Evolutionary conservation across 2,888 invertebrate species (phyloP).

Genomic region (Caenorhabditis auriculariae): DNA sequence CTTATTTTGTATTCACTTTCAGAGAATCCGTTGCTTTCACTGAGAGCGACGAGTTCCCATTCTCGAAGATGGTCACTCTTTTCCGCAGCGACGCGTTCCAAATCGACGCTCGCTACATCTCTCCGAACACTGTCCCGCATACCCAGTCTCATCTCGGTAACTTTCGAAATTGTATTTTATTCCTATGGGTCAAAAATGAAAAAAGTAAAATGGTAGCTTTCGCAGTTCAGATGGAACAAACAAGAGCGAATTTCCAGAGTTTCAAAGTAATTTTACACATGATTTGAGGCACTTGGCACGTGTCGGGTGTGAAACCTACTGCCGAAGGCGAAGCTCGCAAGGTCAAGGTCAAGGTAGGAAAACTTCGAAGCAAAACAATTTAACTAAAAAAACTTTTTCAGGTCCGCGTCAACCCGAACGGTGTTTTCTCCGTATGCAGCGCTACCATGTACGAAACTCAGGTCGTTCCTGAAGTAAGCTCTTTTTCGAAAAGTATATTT

Average conservation of each 20-base stretch:
- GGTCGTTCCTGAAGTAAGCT: conserved; percentile 48
- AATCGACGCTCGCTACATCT: conserved; percentile 81
- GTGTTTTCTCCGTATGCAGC: conserved; percentile 83
- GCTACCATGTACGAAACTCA: conserved; percentile 73
- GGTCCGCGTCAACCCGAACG: conserved; percentile 85
- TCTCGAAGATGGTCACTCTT: conserved; percentile 90
- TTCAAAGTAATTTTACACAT: not conserved
- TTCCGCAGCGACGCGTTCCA: conserved; percentile 85
- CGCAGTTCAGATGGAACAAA: not conserved
- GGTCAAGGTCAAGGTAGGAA: conserved; percentile 78
- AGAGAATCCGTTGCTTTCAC: conserved; percentile 90
- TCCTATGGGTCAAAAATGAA: too few species aligned
- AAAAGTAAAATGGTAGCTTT: not conserved
- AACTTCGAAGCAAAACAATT: not conserved
- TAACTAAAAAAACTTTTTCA: not conserved
- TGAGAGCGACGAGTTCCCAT: conserved; percentile 83
- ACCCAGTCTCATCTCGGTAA: conserved; percentile 69
- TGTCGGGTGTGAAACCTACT: conserved; percentile 75
- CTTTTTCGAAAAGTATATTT: too few species aligned
- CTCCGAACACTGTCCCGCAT: conserved; percentile 72
- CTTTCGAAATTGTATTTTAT: too few species aligned
- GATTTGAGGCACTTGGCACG: conserved; percentile 65
- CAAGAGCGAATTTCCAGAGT: too few species aligned
- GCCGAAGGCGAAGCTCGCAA: conserved; percentile 85
- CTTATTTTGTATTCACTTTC: too few species aligned